Base-by-base conservation (phyloP, 2,113 vertebrate species). In the Caloenas nicobarica region DNA sequence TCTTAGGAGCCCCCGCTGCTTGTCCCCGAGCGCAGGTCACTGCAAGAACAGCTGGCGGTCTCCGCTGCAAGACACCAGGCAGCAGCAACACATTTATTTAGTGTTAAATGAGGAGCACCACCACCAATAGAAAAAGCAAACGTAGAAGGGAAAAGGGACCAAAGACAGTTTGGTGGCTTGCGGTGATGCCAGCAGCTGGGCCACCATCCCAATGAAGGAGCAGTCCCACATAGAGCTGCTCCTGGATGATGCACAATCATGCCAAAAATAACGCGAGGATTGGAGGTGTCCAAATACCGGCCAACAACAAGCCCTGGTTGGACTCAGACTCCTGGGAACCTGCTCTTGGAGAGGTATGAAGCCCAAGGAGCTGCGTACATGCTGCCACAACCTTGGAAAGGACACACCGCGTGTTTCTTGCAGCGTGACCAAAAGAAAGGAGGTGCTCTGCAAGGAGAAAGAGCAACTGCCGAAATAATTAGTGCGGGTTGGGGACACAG, bases 1-100 rank as follows among this genome's bases (percentile, higher is more conserved):
- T 34, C 29, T 34, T n/a, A 28, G 17, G 15, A 71, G 21, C 33
- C 16, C 4, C 11, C 7, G 9, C 0, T 3, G 4, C 5, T 56
- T 51, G 53, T 51, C n/a, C 65, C 1, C 0, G 1, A 73, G n/a
- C 19, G 46, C 31, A 29, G 88, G 51, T 53, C 24, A 46, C 70
- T 25, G 36, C 1, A 5, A 57, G 50, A 61, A 66, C 0, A 0
- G 33, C 9, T 0, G 0, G 36, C 29, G n/a, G 36, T 16, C 5
- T 53, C 23, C 1, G 29, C 84, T 31, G 65, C 9, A 5, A 71
- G 19, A 8, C 28, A 2, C n/a, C 1, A 5, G 62, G 77, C 92
- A 83, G 80, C 87, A 65, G 58, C 23, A 42, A 18, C 1, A 31
- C 54, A 0, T 96, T 96, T 96, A 96, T 96, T 96, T 66, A 91